phyloP scores from a whole-genome alignment of 2,888 invertebrate species.

The Lasioglossum lativentre region DNA sequence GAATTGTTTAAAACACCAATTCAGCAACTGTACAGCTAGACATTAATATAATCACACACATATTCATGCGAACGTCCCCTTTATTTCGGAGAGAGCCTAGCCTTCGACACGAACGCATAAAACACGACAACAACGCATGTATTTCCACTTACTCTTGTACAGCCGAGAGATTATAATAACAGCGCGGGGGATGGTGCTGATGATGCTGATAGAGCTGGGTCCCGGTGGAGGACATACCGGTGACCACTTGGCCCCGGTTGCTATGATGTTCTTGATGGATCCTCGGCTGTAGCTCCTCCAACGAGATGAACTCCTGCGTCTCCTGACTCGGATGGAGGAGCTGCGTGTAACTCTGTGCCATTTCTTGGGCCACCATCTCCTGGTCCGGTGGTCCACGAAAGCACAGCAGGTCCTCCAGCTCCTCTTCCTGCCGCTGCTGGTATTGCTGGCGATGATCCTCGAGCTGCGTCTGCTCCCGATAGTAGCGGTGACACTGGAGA shows the following conservation, averaged over 20 bases:
- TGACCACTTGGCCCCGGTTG: conserved; percentile 58
- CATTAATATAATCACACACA: neutral
- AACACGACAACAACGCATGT: conserved; percentile 47
- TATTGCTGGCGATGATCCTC: conserved; percentile 53
- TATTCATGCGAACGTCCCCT: neutral
- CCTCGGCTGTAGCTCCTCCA: conserved; percentile 78
- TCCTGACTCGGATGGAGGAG: conserved; percentile 79
- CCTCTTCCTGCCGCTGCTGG: conserved; percentile 53
- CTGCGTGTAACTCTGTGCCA: conserved; percentile 80
- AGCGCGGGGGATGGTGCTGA: conserved; percentile 63
- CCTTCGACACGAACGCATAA: conserved; percentile 1
- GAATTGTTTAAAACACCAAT: neutral
- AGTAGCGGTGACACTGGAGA: conserved; percentile 52
- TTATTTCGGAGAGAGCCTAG: neutral
- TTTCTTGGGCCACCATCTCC: conserved; percentile 81
- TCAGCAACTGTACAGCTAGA: neutral
- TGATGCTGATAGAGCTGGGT: conserved; percentile 69
- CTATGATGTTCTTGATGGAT: conserved; percentile 69
- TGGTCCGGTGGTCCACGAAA: conserved; percentile 63
- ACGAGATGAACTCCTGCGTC: conserved; percentile 78
- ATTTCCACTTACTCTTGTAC: conserved; percentile 79
- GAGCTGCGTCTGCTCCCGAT: conserved; percentile 45
- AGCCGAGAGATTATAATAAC: conserved; percentile 78
- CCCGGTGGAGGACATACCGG: conserved; percentile 55
- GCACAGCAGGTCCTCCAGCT: conserved; percentile 69